A percentile compares a stretch with the other conserved stretches of the same genome.
phyloP scores from a whole-genome alignment of 2,888 invertebrate genomes.

The Cryptocheilus praepositus region DNA sequence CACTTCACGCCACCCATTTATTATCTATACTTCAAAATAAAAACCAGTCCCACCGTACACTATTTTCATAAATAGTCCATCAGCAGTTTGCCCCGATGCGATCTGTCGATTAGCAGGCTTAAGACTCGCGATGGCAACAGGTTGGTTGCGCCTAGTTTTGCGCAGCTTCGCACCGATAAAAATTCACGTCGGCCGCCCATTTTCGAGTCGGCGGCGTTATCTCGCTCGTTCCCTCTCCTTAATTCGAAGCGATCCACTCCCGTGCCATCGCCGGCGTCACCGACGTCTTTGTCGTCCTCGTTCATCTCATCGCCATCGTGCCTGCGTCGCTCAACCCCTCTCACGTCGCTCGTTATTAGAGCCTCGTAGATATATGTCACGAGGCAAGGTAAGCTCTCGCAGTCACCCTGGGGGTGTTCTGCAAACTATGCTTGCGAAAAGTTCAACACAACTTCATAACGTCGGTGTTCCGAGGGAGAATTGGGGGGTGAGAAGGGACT shows the following conservation, averaged over 20 bases:
- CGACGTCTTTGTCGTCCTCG: neutral
- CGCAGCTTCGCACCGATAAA: conserved; percentile 17
- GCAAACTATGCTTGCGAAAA: conserved; percentile 73
- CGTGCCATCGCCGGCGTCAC: conserved; percentile 24
- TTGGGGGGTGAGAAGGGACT: conserved; percentile 58
- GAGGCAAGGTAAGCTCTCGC: conserved; percentile 62
- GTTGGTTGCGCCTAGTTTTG: conserved; percentile 26
- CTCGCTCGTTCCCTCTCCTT: neutral
- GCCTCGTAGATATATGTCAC: conserved; percentile 58
- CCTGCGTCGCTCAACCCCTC: conserved; percentile 7
- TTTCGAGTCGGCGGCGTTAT: neutral
- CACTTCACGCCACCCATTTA: too few species aligned
- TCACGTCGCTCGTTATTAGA: conserved; percentile 30
- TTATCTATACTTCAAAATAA: too few species aligned
- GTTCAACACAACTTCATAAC: conserved; percentile 75
- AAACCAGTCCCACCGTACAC: too few species aligned
- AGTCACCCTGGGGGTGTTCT: conserved; percentile 66
- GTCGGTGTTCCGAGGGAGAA: conserved; percentile 63
- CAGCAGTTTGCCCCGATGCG: too few species aligned
- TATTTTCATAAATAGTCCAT: too few species aligned
- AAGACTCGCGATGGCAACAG: conserved; percentile 41
- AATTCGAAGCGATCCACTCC: conserved; percentile 23
- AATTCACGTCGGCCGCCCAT: conserved; percentile 8
- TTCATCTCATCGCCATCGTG: conserved; percentile 11
- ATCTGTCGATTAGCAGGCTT: conserved; percentile 34